Evolutionary conservation across 2,888 invertebrate species (phyloP), one percentile per base, ranked within the genome.

Genomic region (Terebella lapidaria): DNA sequence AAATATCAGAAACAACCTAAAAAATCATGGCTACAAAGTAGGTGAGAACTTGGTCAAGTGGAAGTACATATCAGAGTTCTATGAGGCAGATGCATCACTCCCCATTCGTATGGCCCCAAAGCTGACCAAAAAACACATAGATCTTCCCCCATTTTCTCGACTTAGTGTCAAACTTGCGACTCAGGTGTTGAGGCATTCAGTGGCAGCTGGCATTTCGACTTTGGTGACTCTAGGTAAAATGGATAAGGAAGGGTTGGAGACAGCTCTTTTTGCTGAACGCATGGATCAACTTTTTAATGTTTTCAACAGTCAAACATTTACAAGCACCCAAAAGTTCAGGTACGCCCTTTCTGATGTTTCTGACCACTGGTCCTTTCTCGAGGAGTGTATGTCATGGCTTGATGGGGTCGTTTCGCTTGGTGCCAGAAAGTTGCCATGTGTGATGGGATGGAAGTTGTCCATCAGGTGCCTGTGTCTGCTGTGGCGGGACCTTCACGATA

Each of bases 1-100:
- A 46, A 59, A 46, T 46, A 54, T 56, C 2, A n/a, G 55, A 22
- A 59, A 59, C 30, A 59, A 59, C 29, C 30, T 59, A n/a, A 30
- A 46, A 24, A 59, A 56, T 4, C 20, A n/a, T 55, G 54, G 59
- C 4, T 59, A 45, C 25, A 5, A 27, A 22, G 15, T 49, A 3
- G 30, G 42, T 20, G 56, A 35, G 2, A 15, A 56, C 27, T 2
- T n/a, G 3, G 30, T 56, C 22, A 18, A 18, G 20, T 60, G 60
- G 60, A n/a, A n/a, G 3, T 25, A 57, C 24, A 20, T 60, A 2
- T 18, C 10, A 49, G 30, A 56, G 5, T 57, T 60, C 26, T 56
- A 56, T 60, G 35, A 60, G 5, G 18, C 15, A n/a, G 60, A 60
- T 45, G 30, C 24, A 5, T 2, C n/a, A 15, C 15, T n/a, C n/a